Base-by-base conservation (phyloP, 2,113 vertebrate genomes). In the Thalassoma bifasciatum region DNA sequence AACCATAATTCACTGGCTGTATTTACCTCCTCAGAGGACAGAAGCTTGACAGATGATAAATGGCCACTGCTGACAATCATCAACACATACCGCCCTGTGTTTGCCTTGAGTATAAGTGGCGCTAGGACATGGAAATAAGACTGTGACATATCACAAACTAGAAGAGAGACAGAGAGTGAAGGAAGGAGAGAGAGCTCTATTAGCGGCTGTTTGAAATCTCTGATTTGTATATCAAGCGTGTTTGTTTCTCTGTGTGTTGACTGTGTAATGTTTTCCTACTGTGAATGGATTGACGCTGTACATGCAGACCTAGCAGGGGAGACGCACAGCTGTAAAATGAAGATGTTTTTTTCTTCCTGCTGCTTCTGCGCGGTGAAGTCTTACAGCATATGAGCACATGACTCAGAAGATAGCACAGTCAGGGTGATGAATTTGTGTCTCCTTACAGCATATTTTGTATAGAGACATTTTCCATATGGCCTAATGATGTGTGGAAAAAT, bases 41-140 rank as follows among this genome's bases (percentile, higher is more conserved):
- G 92, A 88, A 92, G 94, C 89, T 94, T 96, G 96, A 98, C 95
- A 95, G 94, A 95, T 96, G 96, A 98, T 96, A 96, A 97, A 97
- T 96, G 96, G 94, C 94, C 94, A 92, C 91, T 92, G 93, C 96
- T 96, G 95, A 96, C 96, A 96, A 95, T 96, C 95, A 95, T 95
- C 95, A 96, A 93, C 93, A 94, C 93, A 92, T 93, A 91, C 93
- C 89, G 92, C 94, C 93, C 91, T 82, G 87, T 94, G 95, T 95
- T 95, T 95, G 95, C 94, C 94, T 95, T 95, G 94, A 95, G 95
- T 96, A 93, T 92, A 95, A 95, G 95, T 95, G 95, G 95, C 92
- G 94, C 95, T 94, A 95, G 94, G 93, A 95, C 95, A 94, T 94
- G 90, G 95, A 95, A 95, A 96, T 93, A 93, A 92, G 94, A 95